Conservation (phyloP, 2,113 vertebrate genomes). For the Bufo bufo region DNA sequence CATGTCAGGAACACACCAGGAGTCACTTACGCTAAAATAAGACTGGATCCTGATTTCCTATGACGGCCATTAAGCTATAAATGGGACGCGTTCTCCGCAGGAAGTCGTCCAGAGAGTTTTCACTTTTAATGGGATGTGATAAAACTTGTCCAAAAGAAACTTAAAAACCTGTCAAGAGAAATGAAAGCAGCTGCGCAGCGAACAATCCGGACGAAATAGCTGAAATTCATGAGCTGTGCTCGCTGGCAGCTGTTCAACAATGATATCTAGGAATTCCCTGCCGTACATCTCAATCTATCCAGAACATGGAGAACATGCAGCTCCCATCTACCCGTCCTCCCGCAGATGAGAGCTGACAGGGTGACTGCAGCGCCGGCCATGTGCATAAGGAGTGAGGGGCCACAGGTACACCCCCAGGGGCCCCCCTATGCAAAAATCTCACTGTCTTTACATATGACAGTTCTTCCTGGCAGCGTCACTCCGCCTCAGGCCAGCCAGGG, state of each 20-base stretch:
- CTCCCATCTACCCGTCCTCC: not conserved
- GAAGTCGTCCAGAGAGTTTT: constrained; percentile 73
- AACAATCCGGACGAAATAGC: constrained; percentile 6
- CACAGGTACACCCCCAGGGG: too few relatives aligned
- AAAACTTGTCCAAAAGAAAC: constrained; percentile 14
- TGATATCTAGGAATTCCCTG: constrained; percentile 27
- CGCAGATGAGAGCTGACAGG: not conserved
- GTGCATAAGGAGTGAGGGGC: not conserved
- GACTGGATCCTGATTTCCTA: not conserved
- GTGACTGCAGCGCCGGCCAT: not conserved
- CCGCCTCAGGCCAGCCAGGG: too few relatives aligned
- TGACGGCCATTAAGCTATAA: not conserved
- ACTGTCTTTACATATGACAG: not conserved
- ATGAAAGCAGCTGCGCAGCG: constrained; percentile 30
- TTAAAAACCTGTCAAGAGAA: constrained; percentile 37
- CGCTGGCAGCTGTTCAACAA: constrained; percentile 27
- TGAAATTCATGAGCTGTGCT: constrained; percentile 12
- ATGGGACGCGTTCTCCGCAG: not conserved
- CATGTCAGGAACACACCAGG: too few relatives aligned
- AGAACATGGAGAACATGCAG: not conserved
- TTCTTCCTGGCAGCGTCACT: not conserved
- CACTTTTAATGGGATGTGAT: constrained; percentile 33
- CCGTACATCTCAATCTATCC: not conserved
- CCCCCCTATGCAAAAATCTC: too few relatives aligned
- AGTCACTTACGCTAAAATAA: not conserved